Percentiles rank a stretch among this genome's conserved stretches.
Conservation (phyloP, 2,113 vertebrate species). For the Cololabis saira region DNA sequence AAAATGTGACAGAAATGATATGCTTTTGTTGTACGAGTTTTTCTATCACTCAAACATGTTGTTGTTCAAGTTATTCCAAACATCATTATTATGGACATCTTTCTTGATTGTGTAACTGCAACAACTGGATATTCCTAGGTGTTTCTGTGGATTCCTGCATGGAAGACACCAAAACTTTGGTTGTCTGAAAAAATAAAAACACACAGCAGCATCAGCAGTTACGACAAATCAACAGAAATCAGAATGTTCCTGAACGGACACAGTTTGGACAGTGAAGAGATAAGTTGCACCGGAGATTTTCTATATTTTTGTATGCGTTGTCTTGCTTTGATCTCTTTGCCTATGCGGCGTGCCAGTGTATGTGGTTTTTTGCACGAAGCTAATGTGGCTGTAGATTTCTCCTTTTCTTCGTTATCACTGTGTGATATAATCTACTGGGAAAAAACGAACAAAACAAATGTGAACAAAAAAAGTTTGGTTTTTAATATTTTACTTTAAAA, state of each 20-base stretch:
- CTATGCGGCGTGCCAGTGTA: constrained; percentile 76
- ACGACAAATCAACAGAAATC: constrained; percentile 25
- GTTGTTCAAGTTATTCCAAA: constrained; percentile 48
- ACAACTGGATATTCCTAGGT: constrained; percentile 31
- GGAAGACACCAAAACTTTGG: constrained; percentile 38
- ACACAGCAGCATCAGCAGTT: constrained; percentile 4
- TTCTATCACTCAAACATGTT: constrained; percentile 77
- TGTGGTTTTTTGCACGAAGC: constrained; percentile 83
- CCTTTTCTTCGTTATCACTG: constrained; percentile 81
- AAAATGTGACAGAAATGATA: constrained; percentile 70
- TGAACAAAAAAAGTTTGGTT: constrained; percentile 61
- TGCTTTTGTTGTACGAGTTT: constrained; percentile 82
- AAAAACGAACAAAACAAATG: constrained; percentile 64
- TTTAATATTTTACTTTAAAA: constrained; percentile 62
- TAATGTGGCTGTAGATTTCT: constrained; percentile 80
- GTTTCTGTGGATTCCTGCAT: constrained; percentile 55
- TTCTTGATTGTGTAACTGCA: constrained; percentile 29
- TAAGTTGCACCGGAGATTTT: constrained; percentile 74
- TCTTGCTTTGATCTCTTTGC: constrained; percentile 81
- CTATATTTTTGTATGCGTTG: constrained; percentile 84
- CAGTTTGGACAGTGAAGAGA: constrained; percentile 56
- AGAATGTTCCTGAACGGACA: constrained; percentile 61
- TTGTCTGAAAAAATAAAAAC: constrained; percentile 43
- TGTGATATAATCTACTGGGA: constrained; percentile 81
- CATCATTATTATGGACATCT: constrained; percentile 51